Evolutionary conservation across 2,797 vertebrate genomes (phyloP).

Genomic region (Esox lucius): DNA sequence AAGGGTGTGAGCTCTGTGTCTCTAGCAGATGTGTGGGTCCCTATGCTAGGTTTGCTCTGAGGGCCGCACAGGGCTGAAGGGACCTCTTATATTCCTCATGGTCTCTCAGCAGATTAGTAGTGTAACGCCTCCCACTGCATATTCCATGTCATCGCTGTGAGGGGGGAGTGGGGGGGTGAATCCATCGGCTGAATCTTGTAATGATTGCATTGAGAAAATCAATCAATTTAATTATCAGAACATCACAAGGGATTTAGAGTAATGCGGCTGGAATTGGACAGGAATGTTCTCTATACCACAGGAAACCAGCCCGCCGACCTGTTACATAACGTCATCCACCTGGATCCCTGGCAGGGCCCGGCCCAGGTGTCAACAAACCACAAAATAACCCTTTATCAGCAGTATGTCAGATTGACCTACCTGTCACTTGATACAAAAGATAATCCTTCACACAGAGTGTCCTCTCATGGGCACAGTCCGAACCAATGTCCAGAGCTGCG

Average conservation of each 20-base stretch:
- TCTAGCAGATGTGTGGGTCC: constrained; percentile 54
- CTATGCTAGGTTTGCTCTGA: constrained; percentile 64
- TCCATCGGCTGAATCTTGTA: not conserved
- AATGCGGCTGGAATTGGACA: not conserved
- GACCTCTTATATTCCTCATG: constrained; percentile 65
- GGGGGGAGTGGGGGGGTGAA: no score
- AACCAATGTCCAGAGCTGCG: not conserved
- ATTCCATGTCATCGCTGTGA: constrained; percentile 62
- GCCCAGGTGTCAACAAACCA: constrained; percentile 21
- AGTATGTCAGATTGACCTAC: constrained; percentile 16
- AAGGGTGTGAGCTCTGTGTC: constrained; percentile 37
- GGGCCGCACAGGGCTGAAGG: constrained; percentile 55
- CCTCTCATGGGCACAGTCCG: not conserved
- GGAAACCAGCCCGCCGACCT: constrained; percentile 9
- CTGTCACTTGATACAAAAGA: constrained; percentile 8
- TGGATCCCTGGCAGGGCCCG: not conserved
- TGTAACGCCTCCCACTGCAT: constrained; percentile 44
- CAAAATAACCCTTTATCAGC: constrained; percentile 15
- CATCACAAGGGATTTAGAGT: not conserved
- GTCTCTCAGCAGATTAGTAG: constrained; percentile 74
- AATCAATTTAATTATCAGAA: not conserved
- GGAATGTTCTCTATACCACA: constrained; percentile 18
- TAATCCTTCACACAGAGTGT: constrained; percentile 22
- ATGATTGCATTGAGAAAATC: not conserved
- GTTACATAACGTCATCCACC: constrained; percentile 29